Conservation (phyloP, 2,888 invertebrate species). For the Osedax fenrisi region DNA sequence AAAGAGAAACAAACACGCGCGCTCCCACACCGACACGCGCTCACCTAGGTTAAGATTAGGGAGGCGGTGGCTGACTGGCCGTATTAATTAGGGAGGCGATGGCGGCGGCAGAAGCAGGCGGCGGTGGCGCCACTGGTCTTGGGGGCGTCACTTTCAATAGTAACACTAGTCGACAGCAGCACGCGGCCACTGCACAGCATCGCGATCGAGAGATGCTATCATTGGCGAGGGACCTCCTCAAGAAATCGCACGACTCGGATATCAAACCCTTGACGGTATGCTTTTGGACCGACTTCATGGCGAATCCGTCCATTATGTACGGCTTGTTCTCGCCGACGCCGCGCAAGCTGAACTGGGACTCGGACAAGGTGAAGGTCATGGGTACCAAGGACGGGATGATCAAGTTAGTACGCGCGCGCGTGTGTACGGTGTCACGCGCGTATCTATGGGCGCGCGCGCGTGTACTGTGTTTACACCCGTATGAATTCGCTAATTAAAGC, state of each 20-base stretch:
- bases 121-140: too few relatives aligned
- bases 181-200: too few relatives aligned
- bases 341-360: slow-evolving; percentile 37
- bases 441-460: neutral
- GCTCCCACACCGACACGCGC: too few relatives aligned
- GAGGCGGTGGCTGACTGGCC: too few relatives aligned
- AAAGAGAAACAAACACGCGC: too few relatives aligned
- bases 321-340: slow-evolving; percentile 35
- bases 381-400: slow-evolving; percentile 36
- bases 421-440: neutral
- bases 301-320: slow-evolving; percentile 37
- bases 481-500: too few relatives aligned
- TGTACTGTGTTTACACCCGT: neutral
- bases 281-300: slow-evolving; percentile 38
- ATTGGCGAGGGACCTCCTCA: slow-evolving; percentile 35
- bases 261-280: slow-evolving; percentile 38
- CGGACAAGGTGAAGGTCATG: slow-evolving; percentile 39
- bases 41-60: too few relatives aligned
- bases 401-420: neutral
- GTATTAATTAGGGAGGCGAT: too few relatives aligned
- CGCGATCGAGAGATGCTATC: too few relatives aligned
- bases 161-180: too few relatives aligned
- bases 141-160: too few relatives aligned
- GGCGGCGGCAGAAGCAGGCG: too few relatives aligned
- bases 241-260: slow-evolving; percentile 33